phyloP scores from a whole-genome alignment of 2,113 vertebrate genomes.

The Alces alces region DNA sequence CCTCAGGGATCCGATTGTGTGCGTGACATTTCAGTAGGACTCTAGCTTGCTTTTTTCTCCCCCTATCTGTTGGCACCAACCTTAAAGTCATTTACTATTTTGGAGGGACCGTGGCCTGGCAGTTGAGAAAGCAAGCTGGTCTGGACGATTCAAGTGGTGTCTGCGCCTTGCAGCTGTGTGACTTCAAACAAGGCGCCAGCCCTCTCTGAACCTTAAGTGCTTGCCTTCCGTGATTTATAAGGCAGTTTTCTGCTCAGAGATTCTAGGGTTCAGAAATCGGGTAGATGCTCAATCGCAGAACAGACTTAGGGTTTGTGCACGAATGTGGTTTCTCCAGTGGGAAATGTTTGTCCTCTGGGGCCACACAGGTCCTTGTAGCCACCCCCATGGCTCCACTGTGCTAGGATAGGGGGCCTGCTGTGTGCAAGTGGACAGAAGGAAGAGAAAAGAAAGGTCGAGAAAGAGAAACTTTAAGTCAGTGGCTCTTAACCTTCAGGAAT shows the following conservation, averaged over 20 bases:
- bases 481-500: not conserved
- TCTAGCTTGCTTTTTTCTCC: too few relatives aligned
- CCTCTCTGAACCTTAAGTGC: not conserved
- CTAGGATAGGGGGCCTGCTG: not conserved
- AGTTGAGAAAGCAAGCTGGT: not conserved
- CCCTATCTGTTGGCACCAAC: not conserved
- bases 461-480: not conserved
- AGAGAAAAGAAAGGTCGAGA: not conserved
- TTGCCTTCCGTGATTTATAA: not conserved
- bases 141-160: fast-evolving
- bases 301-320: not conserved
- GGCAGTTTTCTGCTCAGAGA: not conserved
- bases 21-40: not conserved
- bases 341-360: not conserved
- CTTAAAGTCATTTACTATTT: not conserved
- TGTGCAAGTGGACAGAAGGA: not conserved
- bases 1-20: too few relatives aligned
- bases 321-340: not conserved
- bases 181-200: not conserved
- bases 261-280: not conserved
- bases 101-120: not conserved
- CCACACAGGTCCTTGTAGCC: not conserved
- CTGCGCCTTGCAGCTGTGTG: not conserved
- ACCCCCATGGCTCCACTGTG: not conserved
- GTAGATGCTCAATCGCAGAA: not conserved